These are phyloP conservation scores for Slavum lentiscoides DNA, from an alignment of 2,888 invertebrate species.

Conservation along the genomic window DNA sequence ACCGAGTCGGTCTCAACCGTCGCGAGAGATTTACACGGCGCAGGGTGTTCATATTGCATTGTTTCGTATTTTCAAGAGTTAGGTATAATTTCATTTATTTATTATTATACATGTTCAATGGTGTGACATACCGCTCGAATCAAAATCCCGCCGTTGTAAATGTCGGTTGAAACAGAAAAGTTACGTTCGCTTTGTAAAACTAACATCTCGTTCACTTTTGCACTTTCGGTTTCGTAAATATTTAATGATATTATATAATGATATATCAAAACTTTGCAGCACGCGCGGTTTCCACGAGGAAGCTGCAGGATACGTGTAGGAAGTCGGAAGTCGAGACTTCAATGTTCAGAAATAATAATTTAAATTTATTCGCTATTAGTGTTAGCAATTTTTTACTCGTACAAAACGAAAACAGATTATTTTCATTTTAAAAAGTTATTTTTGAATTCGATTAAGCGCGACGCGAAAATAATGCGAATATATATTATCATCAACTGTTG, in stretches of 20 bases:
- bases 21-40: conserved; percentile 13
- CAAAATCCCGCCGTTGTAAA: conserved; percentile 15
- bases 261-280: not conserved
- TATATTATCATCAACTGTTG: too few relatives aligned
- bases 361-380: too few relatives aligned
- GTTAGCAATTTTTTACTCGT: too few relatives aligned
- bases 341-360: too few relatives aligned
- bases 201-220: conserved; percentile 14
- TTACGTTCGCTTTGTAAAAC: conserved; percentile 18
- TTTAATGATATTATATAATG: not conserved
- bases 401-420: too few relatives aligned
- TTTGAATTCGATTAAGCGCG: too few relatives aligned
- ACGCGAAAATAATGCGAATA: too few relatives aligned
- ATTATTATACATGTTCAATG: conserved; percentile 23
- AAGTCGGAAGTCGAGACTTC: too few relatives aligned
- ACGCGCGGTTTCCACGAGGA: not conserved
- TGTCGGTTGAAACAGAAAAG: conserved; percentile 38
- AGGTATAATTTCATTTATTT: conserved; percentile 20
- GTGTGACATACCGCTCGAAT: conserved; percentile 9
- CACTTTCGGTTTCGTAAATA: conserved; percentile 12
- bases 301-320: too few relatives aligned
- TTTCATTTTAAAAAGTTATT: too few relatives aligned
- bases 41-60: not conserved
- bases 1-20: conserved; percentile 22
- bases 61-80: conserved; percentile 38